Evolutionary conservation across 2,113 vertebrate genomes (phyloP), one percentile per base, ranked within the genome.

Genomic region (Mustela lutreola): DNA sequence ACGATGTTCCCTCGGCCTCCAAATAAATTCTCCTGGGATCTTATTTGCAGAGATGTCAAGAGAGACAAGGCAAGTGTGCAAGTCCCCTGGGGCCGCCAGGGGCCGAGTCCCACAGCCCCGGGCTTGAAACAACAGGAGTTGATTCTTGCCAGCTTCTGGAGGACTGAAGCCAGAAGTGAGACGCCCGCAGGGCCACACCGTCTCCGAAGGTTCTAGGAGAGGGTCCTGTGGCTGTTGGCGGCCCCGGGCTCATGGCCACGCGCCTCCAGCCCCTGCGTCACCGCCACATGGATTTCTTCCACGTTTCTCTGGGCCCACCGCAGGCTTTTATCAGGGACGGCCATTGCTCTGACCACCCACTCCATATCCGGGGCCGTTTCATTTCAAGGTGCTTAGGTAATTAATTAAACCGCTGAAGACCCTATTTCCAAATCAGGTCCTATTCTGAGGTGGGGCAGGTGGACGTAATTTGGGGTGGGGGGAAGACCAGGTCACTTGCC

Each of bases 1-100:
- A 58, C 2, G 10, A 10, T 7, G 1, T 28, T 26, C 16, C 33
- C 4, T 2, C 1, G 21, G 58, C 21, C 21, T 31, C 56, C 1
- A 1, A 36, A 28, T 21, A 31, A 24, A 12, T 21, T n/a, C 42
- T 18, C 7, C 33, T 28, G 73, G 14, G 42, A 11, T 18, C 22
- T 16, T 36, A 42, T 70, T 39, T 33, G 28, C 36, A 48, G 56
- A 28, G 0, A 2, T 39, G 65, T 4, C 42, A 28, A 8, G 53
- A 0, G 7, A 22, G 53, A 50, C 26, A 10, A 21, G 28, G 42
- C 39, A 48, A 45, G 24, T 28, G 24, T 76, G 42, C 14, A 15
- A 28, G 19, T 2, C 24, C 42, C 24, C 24, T 28, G 24, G 22
- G 42, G 24, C 71, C 24, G 0, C 24, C 73, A 16, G 39, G 73